Evolutionary conservation across 1,140 invertebrate genomes (phyloP).

Genomic region (Hetaerina americana): DNA sequence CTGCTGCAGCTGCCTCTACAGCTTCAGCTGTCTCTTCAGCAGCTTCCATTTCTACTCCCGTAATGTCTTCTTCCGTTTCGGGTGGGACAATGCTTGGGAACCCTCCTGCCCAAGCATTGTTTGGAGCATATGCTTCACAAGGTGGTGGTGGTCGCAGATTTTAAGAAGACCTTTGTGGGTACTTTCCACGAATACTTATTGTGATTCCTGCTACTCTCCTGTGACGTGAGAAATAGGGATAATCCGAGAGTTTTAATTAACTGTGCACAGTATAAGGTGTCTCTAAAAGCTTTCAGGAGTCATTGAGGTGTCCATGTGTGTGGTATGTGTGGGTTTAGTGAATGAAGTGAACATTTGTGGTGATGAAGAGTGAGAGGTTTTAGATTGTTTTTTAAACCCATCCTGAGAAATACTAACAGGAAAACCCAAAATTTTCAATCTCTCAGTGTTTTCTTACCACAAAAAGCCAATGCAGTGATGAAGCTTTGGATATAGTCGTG

Average conservation of each 20-base stretch:
- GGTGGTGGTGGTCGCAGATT: background rate
- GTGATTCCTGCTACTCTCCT: background rate
- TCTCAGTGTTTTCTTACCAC: no score
- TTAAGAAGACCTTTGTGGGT: background rate
- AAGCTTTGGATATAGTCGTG: no score
- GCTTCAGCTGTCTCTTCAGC: background rate
- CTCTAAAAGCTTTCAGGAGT: background rate
- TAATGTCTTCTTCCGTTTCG: background rate
- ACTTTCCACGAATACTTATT: background rate
- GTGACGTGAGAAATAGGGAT: no score
- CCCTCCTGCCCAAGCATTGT: background rate
- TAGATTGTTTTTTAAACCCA: no score
- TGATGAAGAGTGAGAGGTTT: no score
- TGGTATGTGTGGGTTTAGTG: background rate
- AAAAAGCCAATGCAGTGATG: no score
- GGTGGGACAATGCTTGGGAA: background rate
- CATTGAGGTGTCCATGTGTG: background rate
- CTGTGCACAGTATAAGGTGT: background rate
- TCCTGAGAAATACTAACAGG: no score
- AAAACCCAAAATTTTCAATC: no score
- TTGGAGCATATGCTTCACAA: background rate
- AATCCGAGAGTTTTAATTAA: no score
- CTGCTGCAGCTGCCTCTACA: background rate
- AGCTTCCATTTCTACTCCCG: background rate
- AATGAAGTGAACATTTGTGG: background rate